Evolutionary conservation across 2,113 vertebrate species (phyloP).

Genomic region (Sylvilagus bachmani): DNA sequence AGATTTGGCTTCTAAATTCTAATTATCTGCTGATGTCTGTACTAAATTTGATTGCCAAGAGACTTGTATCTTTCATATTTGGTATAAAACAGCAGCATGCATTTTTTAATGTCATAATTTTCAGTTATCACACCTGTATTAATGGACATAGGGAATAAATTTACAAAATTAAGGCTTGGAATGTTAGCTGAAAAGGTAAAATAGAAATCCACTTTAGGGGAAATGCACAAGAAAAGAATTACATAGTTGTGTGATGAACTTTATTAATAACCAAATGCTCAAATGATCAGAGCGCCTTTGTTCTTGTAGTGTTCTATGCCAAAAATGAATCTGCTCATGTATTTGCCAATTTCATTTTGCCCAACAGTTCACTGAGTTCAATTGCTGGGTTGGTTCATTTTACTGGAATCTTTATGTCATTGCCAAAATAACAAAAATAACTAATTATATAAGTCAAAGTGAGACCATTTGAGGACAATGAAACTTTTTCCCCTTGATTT

Average conservation of each 20-base stretch:
- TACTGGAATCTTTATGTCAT: background rate
- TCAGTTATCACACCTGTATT: slow-evolving; percentile 8
- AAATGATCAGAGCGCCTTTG: slow-evolving; percentile 4
- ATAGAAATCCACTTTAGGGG: background rate
- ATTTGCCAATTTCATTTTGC: slow-evolving; percentile 58
- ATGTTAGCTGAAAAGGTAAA: slow-evolving; percentile 38
- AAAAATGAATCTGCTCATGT: background rate
- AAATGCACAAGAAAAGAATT: background rate
- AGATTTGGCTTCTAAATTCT: background rate
- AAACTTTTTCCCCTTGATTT: background rate
- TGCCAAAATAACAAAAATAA: slow-evolving; percentile 2
- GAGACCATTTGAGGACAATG: background rate
- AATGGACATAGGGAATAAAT: slow-evolving; percentile 15
- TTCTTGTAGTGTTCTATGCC: background rate
- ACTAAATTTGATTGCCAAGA: slow-evolving; percentile 26
- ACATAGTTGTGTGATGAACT: slow-evolving; percentile 3
- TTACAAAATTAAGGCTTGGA: background rate
- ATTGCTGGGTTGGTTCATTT: slow-evolving; percentile 17
- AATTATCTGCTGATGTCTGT: background rate
- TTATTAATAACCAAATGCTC: slow-evolving; percentile 55
- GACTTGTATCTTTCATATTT: slow-evolving; percentile 23
- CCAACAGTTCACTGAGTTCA: slow-evolving; percentile 39
- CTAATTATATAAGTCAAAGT: background rate
- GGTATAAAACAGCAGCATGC: background rate
- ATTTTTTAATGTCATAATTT: slow-evolving; percentile 41